Evolutionary conservation across 2,888 invertebrate species (phyloP).

Genomic region (Phrixothrix hirtus): DNA sequence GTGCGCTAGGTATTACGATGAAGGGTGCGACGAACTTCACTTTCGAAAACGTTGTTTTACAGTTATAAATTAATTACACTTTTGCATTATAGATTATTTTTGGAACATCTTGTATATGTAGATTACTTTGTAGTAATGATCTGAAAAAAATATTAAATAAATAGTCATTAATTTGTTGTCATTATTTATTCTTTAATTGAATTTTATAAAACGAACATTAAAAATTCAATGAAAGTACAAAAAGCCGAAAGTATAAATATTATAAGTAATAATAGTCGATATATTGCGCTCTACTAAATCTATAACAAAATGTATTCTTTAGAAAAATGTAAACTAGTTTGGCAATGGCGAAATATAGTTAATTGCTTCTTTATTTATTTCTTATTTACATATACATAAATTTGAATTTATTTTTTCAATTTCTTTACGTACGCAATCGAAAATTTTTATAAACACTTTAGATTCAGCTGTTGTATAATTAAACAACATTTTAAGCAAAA

Average conservation of each 20-base stretch:
- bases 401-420: conserved; percentile 15
- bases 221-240: conserved; percentile 26
- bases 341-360: conserved; percentile 27
- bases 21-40: too few relatives aligned
- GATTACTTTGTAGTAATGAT: too few relatives aligned
- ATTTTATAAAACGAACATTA: conserved; percentile 29
- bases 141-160: conserved; percentile 1
- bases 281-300: conserved; percentile 18
- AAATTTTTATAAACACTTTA: conserved; percentile 22
- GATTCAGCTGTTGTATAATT: conserved; percentile 15
- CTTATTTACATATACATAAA: conserved; percentile 28
- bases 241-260: conserved; percentile 25
- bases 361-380: conserved; percentile 8
- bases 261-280: conserved; percentile 13
- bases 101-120: too few relatives aligned
- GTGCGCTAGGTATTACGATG: too few relatives aligned
- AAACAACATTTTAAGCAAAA: conserved; percentile 24
- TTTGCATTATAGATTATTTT: too few relatives aligned
- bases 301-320: conserved; percentile 22
- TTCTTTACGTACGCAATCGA: conserved; percentile 11
- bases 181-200: conserved; percentile 11
- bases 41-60: too few relatives aligned
- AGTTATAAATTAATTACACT: too few relatives aligned
- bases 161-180: neutral
- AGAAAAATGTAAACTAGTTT: conserved; percentile 24